Percentiles rank a stretch among this genome's conserved stretches.
Evolutionary conservation across 2,797 vertebrate genomes (phyloP).

Genomic region (Chiroxiphia lanceolata): DNA sequence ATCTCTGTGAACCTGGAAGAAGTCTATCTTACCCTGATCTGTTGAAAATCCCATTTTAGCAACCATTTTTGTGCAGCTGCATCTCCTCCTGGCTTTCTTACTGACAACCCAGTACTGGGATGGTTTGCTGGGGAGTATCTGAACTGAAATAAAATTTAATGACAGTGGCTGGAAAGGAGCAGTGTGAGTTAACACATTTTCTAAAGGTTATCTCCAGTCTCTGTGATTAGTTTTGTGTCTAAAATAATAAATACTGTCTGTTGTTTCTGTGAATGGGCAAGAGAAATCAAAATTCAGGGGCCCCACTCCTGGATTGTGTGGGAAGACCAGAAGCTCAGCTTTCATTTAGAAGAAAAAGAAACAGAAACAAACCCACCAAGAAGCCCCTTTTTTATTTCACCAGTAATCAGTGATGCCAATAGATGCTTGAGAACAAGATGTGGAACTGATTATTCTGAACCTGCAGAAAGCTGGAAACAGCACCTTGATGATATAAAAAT

Average conservation of each 20-base stretch:
- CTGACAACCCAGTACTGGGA: neutral
- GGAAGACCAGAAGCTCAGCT: conserved; percentile 12
- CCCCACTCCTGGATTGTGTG: neutral
- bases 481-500: neutral
- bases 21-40: neutral
- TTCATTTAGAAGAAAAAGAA: neutral
- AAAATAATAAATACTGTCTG: neutral
- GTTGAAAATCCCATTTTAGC: neutral
- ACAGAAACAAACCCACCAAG: neutral
- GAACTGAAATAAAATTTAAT: neutral
- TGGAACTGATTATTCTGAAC: neutral
- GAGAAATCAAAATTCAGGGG: neutral
- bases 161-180: neutral
- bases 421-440: neutral
- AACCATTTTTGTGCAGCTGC: neutral
- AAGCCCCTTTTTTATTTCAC: neutral
- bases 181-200: neutral
- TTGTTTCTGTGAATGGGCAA: neutral
- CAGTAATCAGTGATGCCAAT: neutral
- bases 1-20: neutral
- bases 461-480: neutral
- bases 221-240: neutral
- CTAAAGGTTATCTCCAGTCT: neutral
- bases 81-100: neutral
- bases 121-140: neutral